Conservation (phyloP, 2,113 vertebrate species). For the Melanerpes aurifrons region DNA sequence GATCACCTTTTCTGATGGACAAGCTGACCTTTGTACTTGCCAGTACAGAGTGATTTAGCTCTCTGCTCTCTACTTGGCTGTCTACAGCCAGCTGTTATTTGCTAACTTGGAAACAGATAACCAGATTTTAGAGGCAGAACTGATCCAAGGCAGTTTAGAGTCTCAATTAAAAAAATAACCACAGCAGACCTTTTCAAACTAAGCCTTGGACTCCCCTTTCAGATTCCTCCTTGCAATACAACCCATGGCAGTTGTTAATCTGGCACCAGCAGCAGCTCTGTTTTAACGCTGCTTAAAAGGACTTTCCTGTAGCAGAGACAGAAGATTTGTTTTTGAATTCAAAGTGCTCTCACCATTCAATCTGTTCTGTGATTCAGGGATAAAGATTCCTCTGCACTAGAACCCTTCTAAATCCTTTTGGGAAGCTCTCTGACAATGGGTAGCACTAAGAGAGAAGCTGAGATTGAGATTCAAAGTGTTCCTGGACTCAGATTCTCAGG, state of each 20-base stretch:
- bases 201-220: neutral
- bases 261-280: neutral
- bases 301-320: neutral
- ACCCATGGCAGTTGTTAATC: fast-evolving
- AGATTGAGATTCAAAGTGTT: neutral
- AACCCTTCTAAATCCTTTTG: neutral
- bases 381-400: neutral
- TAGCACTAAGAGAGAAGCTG: neutral
- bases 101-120: neutral
- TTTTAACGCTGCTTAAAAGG: neutral
- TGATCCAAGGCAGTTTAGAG: neutral
- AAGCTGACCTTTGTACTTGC: neutral
- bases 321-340: neutral
- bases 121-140: neutral
- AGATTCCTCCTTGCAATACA: neutral
- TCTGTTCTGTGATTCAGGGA: neutral
- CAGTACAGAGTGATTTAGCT: neutral
- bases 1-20: neutral
- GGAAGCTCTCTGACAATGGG: neutral
- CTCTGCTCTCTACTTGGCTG: neutral
- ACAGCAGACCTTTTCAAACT: neutral
- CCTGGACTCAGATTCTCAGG: neutral
- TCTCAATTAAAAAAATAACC: neutral
- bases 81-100: neutral
- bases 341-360: neutral